Base-by-base conservation (phyloP, 1,140 invertebrate species). In the Achroia grisella region DNA sequence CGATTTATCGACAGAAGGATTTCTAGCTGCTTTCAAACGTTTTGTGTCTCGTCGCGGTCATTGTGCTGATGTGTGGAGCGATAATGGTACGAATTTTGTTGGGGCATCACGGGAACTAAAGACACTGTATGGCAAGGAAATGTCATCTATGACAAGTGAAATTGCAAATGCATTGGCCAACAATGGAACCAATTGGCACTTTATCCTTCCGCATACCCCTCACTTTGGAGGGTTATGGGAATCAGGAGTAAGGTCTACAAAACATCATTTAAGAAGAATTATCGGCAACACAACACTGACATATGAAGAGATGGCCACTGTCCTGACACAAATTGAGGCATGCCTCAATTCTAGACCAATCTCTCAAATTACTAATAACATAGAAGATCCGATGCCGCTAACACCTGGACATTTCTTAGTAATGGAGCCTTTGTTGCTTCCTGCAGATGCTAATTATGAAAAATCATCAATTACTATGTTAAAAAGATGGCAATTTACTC, bases 241-340 rank as follows among this genome's bases (percentile, higher is more conserved):
- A 13, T 1, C 28, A 13, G 41, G 4, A 8, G 27, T 43, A 12
- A 43, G 56, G 39, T 49, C 44, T n/a, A 28, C 36, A 8, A 61
- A 56, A 42, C 30, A 46, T 11, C 42, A 61, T 36, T 23, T 60
- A 1, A 45, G 35, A 9, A 12, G 55, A 9, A 17, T 47, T 1
- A 29, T 52, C 27, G 48, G 48, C 1, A 23, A 40, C 13, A 3
- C 2, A 1, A 10, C n/a, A 4, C n/a, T 40, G 12, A 58, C 49
- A 10, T 67, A 48, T 34, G 66, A 69, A 45, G 54, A 74, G 50
- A 47, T 71, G 1, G 13, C 31, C 10, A 72, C 68, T 2, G n/a
- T 65, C 4, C 27, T 65, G 1, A 36, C 29, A 11, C 54, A 62
- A 28, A 39, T 73, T 4, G 65, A 71, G 39, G 58, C 58, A 0